These are phyloP conservation scores for Drosophila pectinifera DNA, from an alignment of 1,140 invertebrate genomes.

Conservation along the genomic window DNA sequence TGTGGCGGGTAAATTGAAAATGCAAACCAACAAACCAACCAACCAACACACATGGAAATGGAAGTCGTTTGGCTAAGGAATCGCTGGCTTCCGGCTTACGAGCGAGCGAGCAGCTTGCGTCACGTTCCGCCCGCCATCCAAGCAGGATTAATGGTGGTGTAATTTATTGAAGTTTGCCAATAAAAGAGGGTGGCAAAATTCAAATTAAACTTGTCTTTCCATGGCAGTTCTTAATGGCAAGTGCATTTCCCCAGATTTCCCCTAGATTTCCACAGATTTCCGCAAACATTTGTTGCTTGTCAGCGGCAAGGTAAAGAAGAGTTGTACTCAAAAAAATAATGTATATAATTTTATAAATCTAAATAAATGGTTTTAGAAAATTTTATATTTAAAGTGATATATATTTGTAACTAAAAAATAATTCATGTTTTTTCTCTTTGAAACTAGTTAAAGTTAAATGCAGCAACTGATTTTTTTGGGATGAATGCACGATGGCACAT, in stretches of 20 bases:
- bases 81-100: slow-evolving; percentile 36
- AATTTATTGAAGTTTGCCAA: slow-evolving; percentile 68
- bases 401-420: too few species aligned
- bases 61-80: slow-evolving; percentile 58
- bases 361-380: too few species aligned
- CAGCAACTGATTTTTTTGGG: too few species aligned
- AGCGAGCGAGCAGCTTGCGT: slow-evolving; percentile 6
- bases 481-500: too few species aligned
- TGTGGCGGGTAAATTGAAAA: slow-evolving; percentile 58
- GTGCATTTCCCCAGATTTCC: slow-evolving; percentile 60
- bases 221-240: slow-evolving; percentile 45
- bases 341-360: too few species aligned
- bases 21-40: slow-evolving; percentile 55
- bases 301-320: slow-evolving; percentile 27
- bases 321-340: slow-evolving; percentile 1
- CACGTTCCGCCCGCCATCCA: slow-evolving; percentile 35
- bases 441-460: too few species aligned
- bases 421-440: too few species aligned
- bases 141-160: slow-evolving; percentile 64
- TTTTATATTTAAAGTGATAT: too few species aligned
- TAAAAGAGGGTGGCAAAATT: slow-evolving; percentile 51
- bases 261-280: slow-evolving; percentile 56
- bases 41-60: slow-evolving; percentile 61
- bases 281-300: slow-evolving; percentile 69
- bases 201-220: slow-evolving; percentile 53